Percentiles rank a stretch among this genome's conserved stretches.
Evolutionary conservation across 2,113 vertebrate genomes (phyloP).

Genomic region (Etheostoma spectabile): DNA sequence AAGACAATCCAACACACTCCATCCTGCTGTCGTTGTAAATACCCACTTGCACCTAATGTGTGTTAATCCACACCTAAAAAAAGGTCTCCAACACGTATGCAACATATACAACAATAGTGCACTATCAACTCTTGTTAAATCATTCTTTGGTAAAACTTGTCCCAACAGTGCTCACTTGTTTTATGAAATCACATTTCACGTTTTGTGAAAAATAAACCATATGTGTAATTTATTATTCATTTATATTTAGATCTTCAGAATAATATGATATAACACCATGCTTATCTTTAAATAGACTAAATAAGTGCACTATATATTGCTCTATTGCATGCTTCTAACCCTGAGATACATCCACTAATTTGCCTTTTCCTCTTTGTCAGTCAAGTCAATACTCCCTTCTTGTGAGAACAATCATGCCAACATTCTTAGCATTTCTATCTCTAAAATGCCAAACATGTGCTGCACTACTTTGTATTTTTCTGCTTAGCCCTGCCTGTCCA

Average conservation of each 20-base stretch:
- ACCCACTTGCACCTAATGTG: not conserved
- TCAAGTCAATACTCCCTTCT: not conserved
- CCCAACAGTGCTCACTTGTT: not conserved
- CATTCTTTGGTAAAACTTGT: not conserved
- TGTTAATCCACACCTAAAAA: not conserved
- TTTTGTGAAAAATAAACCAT: not conserved
- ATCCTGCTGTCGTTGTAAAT: not conserved
- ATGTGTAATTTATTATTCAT: not conserved
- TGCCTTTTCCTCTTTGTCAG: not conserved
- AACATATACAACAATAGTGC: too few relatives aligned
- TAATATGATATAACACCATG: not conserved
- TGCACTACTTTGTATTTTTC: slow-evolving; percentile 10
- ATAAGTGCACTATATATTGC: not conserved
- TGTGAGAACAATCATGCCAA: not conserved
- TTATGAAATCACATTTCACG: too few relatives aligned
- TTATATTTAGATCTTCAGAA: not conserved
- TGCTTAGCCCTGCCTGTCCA: not conserved
- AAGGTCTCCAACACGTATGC: not conserved
- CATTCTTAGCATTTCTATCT: not conserved
- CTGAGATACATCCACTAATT: not conserved
- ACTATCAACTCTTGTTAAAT: not conserved
- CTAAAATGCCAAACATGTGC: not conserved
- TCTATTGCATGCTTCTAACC: not conserved
- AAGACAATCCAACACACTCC: not conserved
- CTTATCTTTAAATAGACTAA: not conserved